Conservation (phyloP, 2,888 invertebrate species). For the Caenorhabditis sp. region DNA sequence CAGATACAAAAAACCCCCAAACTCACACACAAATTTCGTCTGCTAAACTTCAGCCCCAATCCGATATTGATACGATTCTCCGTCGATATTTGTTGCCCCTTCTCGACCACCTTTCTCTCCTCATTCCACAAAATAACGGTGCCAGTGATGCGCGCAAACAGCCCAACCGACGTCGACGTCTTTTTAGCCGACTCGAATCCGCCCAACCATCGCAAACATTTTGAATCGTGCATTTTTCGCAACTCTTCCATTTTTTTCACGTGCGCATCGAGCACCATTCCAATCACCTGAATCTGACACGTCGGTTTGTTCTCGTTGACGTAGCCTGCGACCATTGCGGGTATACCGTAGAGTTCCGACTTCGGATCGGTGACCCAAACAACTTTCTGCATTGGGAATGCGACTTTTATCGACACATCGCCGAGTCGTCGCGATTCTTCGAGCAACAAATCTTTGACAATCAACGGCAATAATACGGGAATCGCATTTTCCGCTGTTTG, state of each 20-base stretch:
- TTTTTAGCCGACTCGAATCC: conserved; percentile 73
- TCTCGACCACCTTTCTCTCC: conserved; percentile 48
- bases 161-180: conserved; percentile 76
- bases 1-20: conserved; percentile 8
- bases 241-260: conserved; percentile 16
- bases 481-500: conserved; percentile 8
- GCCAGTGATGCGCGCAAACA: conserved; percentile 87
- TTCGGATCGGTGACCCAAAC: conserved; percentile 41
- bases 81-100: conserved; percentile 63
- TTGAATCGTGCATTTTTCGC: conserved; percentile 21
- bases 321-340: conserved; percentile 34
- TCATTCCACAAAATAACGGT: conserved; percentile 77
- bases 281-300: conserved; percentile 40
- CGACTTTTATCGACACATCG: conserved; percentile 35
- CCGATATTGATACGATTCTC: conserved; percentile 79
- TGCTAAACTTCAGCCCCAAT: conserved; percentile 88
- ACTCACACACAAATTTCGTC: conserved; percentile 74
- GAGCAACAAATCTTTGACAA: conserved; percentile 22
- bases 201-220: conserved; percentile 42
- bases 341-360: conserved; percentile 38
- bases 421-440: conserved; percentile 5
- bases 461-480: conserved; percentile 34
- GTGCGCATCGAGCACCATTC: conserved; percentile 11
- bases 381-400: conserved; percentile 33
- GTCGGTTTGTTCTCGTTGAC: conserved; percentile 13